Evolutionary conservation across 2,113 vertebrate genomes (phyloP), one percentile per base, ranked within the genome.

Genomic region (Melanotaenia duboulayi): DNA sequence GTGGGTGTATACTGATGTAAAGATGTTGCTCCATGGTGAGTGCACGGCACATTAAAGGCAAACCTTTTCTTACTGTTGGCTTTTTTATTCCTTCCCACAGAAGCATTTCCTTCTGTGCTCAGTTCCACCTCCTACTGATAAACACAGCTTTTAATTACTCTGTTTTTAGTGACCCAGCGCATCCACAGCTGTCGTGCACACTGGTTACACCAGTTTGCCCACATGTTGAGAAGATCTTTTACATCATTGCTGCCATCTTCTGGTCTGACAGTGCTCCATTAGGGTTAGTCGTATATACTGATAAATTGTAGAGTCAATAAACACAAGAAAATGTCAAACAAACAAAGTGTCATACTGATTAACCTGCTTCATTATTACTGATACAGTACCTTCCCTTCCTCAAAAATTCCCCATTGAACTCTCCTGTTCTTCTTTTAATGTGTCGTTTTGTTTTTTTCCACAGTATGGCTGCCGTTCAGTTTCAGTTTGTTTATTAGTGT

Each of bases 401-500:
- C 6, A 4, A 24, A 28, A 35, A 35, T 35, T 35, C 20, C 39
- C 39, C 7, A 8, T 14, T 17, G 1, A 32, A 32, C 58, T 44
- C 48, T 49, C 24, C 2, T 10, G 23, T 42, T 44, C 10, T 48
- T 9, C 9, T 52, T 9, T 24, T 44, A 8, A 23, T 44, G 11
- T 6, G 23, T 13, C 28, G 11, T 42, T 13, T 23, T 25, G 16
- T 24, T 7, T 42, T 17, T 4, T 22, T 49, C 11, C 52, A 7
- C 19, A 3, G 20, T 7, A 35, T 0, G 4, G 11, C 63, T 35
- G 56, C 77, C 42, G 40, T 64, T 80, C 62, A 52, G 0, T 72
- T 59, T 79, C 74, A 62, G 63, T 17, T 51, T 79, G 64, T 79
- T 82, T 77, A 49, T 61, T 80, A 22, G 64, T 20, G 49, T 68